Evolutionary conservation across 2,888 invertebrate species (phyloP).

Genomic region (Urechis unicinctus): DNA sequence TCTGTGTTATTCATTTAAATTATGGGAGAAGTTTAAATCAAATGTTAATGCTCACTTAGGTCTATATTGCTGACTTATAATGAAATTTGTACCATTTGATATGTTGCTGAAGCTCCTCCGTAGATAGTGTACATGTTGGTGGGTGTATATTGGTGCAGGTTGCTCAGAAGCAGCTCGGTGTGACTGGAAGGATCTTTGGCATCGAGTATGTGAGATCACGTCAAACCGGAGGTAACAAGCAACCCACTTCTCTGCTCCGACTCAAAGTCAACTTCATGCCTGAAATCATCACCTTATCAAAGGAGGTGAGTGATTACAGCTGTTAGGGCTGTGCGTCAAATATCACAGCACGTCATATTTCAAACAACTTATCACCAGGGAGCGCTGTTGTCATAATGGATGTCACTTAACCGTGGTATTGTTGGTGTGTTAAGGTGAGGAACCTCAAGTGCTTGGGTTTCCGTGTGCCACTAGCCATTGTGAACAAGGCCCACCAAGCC

Average conservation of each 20-base stretch:
- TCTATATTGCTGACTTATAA: too few relatives aligned
- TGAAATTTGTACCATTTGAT: too few relatives aligned
- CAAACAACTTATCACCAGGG: not conserved
- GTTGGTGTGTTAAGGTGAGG: slow-evolving; percentile 64
- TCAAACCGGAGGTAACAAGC: slow-evolving; percentile 27
- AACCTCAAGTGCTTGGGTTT: slow-evolving; percentile 93
- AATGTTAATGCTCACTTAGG: too few relatives aligned
- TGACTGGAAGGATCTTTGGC: slow-evolving; percentile 87
- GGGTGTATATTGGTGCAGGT: slow-evolving; percentile 53
- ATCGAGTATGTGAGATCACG: slow-evolving; percentile 62
- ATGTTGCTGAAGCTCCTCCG: too few relatives aligned
- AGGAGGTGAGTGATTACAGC: slow-evolving; percentile 65
- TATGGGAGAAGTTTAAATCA: too few relatives aligned
- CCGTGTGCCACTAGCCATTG: slow-evolving; percentile 93
- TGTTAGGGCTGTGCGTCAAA: not conserved
- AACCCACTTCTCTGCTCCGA: slow-evolving; percentile 62
- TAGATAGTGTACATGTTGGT: too few relatives aligned
- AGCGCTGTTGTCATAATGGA: not conserved
- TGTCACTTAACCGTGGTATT: not conserved
- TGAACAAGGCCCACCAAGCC: slow-evolving; percentile 98
- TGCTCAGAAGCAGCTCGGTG: slow-evolving; percentile 87
- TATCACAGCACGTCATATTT: not conserved
- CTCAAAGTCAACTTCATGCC: slow-evolving; percentile 83
- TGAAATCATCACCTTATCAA: slow-evolving; percentile 95
- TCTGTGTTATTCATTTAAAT: not conserved